Conservation (phyloP, 1,140 invertebrate genomes). For the Nebria ingens region DNA sequence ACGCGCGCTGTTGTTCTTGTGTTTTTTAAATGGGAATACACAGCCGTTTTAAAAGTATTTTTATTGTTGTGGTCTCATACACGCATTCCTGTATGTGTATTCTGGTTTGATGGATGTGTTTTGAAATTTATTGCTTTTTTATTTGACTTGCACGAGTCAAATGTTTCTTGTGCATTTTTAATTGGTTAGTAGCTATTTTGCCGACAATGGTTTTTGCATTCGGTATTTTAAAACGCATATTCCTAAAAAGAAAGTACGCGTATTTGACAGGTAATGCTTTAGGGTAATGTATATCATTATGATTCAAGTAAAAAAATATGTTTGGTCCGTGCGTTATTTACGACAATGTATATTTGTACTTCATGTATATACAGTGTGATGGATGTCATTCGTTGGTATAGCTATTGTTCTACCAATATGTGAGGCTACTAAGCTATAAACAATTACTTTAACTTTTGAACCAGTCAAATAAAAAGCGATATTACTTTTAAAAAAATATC, state of each 20-base stretch:
- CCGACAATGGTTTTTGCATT: background rate
- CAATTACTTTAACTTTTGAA: no score
- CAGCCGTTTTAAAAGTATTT: constrained; percentile 7
- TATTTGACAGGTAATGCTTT: constrained; percentile 5
- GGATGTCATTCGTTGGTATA: background rate
- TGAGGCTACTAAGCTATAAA: no score
- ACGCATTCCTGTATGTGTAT: background rate
- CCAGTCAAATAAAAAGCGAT: no score
- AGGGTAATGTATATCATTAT: constrained; percentile 5
- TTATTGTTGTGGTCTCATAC: background rate
- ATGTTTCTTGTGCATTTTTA: constrained; percentile 1
- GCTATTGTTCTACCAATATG: no score
- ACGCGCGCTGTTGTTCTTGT: background rate
- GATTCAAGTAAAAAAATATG: background rate
- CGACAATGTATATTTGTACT: background rate
- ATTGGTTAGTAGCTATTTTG: background rate
- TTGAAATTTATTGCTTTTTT: constrained; percentile 5
- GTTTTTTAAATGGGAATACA: background rate
- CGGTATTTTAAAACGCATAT: background rate
- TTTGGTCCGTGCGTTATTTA: background rate
- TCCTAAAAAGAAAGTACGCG: background rate
- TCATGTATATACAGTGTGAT: background rate
- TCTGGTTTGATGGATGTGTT: constrained; percentile 2
- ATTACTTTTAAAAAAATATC: no score
- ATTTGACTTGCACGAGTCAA: background rate